These are phyloP conservation scores for Pangasianodon hypophthalmus DNA, from an alignment of 2,113 vertebrate species.

Conservation along the genomic window DNA sequence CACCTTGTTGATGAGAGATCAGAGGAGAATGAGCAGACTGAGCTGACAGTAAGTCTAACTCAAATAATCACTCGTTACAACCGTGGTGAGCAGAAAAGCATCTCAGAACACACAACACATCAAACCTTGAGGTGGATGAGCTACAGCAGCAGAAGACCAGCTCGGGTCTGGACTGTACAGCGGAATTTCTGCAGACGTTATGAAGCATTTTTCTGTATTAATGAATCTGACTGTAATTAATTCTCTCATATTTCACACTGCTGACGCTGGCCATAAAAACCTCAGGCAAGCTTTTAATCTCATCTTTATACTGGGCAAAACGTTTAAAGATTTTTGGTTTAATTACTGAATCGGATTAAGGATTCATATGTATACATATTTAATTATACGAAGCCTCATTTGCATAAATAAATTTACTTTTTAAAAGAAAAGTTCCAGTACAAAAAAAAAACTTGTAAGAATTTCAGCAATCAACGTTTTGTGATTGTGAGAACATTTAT, in stretches of 20 bases:
- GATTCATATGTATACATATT: neutral
- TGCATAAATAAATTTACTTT: neutral
- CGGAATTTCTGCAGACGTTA: neutral
- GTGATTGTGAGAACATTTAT: neutral
- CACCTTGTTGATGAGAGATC: neutral
- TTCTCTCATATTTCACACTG: neutral
- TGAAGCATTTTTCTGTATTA: neutral
- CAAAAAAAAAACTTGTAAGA: neutral
- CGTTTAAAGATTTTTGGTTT: neutral
- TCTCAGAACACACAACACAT: neutral
- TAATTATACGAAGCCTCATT: neutral
- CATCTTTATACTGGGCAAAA: neutral
- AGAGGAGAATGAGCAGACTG: neutral
- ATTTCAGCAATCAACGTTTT: neutral
- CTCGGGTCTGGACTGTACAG: neutral
- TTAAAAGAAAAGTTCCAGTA: neutral
- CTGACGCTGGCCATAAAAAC: neutral
- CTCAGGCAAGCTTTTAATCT: neutral
- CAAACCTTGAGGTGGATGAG: neutral
- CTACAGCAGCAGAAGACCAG: neutral
- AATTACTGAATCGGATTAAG: neutral
- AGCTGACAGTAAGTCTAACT: neutral
- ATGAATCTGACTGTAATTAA: neutral
- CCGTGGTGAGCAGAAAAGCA: neutral
- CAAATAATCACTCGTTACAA: neutral